Evolutionary conservation across 2,113 vertebrate species (phyloP), one percentile per base, ranked within the genome.

Genomic region (Lichenostomus cassidix): DNA sequence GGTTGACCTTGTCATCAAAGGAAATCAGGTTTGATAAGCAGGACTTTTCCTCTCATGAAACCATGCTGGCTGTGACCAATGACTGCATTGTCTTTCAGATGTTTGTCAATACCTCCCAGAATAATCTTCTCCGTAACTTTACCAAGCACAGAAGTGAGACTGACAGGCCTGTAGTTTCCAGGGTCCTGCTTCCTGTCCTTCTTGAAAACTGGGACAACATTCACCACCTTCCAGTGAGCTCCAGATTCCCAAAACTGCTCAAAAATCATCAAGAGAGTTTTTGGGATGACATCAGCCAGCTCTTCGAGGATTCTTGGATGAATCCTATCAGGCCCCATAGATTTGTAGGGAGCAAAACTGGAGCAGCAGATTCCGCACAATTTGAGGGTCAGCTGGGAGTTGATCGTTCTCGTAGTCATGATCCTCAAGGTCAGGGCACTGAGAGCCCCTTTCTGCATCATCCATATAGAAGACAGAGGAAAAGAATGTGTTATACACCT

Each of bases 361-460:
- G n/a, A 55, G 28, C 22, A 55, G 28, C 21, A 31, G 69, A 39
- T 64, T 18, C 15, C 0, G 0, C 11, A 22, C 11, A 28, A 1
- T 55, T 39, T 39, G 22, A 28, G 18, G 27, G 11, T 28, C 22
- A 14, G 9, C 27, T 22, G 49, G 14, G 12, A 55, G n/a, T 28
- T 33, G 14, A 23, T 39, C 59, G 19, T 74, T 55, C n/a, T 64
- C 7, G 4, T 18, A 56, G 41, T 56, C 23, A 7, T 47, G 50
- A 5, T 28, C 15, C n/a, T 74, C 6, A 24, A 56, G 49, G 6
- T 56, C 2, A 2, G 59, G 28, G 10, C 23, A 12, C 19, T 39
- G 59, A 39, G n/a, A 47, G 4, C 11, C 13, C 14, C 23, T 74
- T 23, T 18, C 14, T 64, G 25, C 27, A 16, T 52, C 50, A 52